These are phyloP conservation scores for Perccottus glenii DNA, from an alignment of 2,113 vertebrate species.

Conservation along the genomic window DNA sequence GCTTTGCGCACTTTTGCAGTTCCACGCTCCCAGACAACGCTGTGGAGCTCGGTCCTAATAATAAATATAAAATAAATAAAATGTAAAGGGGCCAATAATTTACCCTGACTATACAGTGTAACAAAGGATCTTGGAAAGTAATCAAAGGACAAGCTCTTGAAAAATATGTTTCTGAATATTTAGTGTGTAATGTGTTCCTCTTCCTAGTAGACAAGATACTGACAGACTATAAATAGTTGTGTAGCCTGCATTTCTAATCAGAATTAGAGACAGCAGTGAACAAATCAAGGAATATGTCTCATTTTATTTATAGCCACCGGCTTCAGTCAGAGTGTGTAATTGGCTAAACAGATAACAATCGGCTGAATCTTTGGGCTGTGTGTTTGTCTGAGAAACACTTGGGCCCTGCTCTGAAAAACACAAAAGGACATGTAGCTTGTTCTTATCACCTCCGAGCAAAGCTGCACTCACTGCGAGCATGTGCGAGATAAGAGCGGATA, in stretches of 20 bases:
- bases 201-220: too few relatives aligned
- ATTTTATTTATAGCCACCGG: constrained; percentile 52
- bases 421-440: constrained; percentile 26
- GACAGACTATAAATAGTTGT: background rate
- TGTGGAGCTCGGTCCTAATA: too few relatives aligned
- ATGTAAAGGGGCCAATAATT: too few relatives aligned
- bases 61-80: too few relatives aligned
- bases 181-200: too few relatives aligned
- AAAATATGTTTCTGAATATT: too few relatives aligned
- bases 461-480: constrained; percentile 6
- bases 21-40: too few relatives aligned
- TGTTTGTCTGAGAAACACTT: constrained; percentile 26
- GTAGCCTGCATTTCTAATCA: constrained; percentile 26
- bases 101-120: too few relatives aligned
- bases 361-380: constrained; percentile 34
- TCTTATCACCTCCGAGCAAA: constrained; percentile 37
- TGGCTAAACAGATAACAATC: constrained; percentile 54
- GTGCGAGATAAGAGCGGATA: constrained; percentile 37
- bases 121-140: too few relatives aligned
- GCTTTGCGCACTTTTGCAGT: too few relatives aligned
- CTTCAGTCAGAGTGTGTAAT: constrained; percentile 52
- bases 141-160: too few relatives aligned
- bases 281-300: constrained; percentile 35
- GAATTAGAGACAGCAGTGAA: constrained; percentile 31
- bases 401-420: constrained; percentile 12